phyloP scores from a whole-genome alignment of 2,888 invertebrate genomes.

The Drosophila demipolita region DNA sequence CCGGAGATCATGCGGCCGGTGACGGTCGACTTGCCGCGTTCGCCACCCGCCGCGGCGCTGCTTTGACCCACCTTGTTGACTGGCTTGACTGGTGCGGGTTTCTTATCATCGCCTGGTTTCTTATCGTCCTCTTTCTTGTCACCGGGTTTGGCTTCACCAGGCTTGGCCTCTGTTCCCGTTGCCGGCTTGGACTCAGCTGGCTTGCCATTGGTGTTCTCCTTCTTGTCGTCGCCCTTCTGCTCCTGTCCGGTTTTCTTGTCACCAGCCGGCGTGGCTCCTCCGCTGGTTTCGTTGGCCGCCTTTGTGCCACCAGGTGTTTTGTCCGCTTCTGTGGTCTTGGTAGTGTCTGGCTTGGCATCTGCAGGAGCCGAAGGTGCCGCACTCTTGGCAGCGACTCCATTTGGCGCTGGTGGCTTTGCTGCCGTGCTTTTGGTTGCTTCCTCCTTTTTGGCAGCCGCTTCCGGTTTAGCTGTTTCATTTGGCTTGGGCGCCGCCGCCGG shows the following conservation, averaged over 20 bases:
- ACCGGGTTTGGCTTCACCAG: conserved; percentile 56
- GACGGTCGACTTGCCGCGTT: conserved; percentile 89
- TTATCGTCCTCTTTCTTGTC: conserved; percentile 58
- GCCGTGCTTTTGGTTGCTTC: conserved; percentile 73
- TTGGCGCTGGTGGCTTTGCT: conserved; percentile 73
- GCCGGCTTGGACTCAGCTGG: conserved; percentile 44
- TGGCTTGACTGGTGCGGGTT: conserved; percentile 80
- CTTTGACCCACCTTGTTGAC: conserved; percentile 84
- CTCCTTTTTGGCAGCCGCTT: conserved; percentile 80
- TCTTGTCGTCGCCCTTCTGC: conserved; percentile 52
- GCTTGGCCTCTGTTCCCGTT: conserved; percentile 36
- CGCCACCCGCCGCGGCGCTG: conserved; percentile 85
- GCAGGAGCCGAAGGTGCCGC: conserved; percentile 78
- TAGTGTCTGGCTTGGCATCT: conserved; percentile 76
- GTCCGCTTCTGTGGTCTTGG: conserved; percentile 73
- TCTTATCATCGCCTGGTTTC: conserved; percentile 63
- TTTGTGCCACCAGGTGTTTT: conserved; percentile 60
- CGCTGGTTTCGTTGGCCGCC: conserved; percentile 66
- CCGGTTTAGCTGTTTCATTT: conserved; percentile 74
- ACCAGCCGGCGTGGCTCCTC: conserved; percentile 48
- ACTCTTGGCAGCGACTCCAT: conserved; percentile 83
- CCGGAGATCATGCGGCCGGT: conserved; percentile 91
- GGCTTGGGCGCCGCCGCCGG: conserved; percentile 79
- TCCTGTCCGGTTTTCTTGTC: conserved; percentile 59
- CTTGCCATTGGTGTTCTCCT: conserved; percentile 39